Evolutionary conservation across 2,113 vertebrate genomes (phyloP), one percentile per base, ranked within the genome.

Genomic region (Rutilus rutilus): DNA sequence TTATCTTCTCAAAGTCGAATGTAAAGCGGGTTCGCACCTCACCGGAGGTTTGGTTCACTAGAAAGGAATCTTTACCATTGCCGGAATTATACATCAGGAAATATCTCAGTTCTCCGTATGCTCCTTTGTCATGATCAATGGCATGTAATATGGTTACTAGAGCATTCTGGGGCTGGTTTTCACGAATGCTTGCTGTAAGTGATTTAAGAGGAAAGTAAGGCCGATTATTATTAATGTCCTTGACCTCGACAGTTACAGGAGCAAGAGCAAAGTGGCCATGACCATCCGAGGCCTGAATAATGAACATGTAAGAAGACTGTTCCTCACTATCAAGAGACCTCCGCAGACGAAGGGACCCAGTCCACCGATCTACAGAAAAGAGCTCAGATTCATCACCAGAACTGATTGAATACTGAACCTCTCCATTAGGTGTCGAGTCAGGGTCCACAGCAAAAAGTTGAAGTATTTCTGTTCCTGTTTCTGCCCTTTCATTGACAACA

Each of bases 1-100:
- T 97, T 47, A 94, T 90, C 85, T 96, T 96, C 88, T 99, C 98
- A 0, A 96, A 99, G 92, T 99, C 98, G 33, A 99, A 97, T 39
- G 95, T 90, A 11, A 94, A 90, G n/a, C 93, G 94, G 4, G 97
- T 95, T 71, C 94, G 92, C 69, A 99, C 91, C 90, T 97, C 97
- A 14, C 98, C 98, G 0, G 97, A 96, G 57, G 91, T 95, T 75
- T 95, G 90, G 86, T 99, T 97, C 62, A 99, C 77, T 0, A 90
- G 30, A 14, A 99, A 99, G 77, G 92, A 93, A 0, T 96, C 95
- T 87, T 88, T 94, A 47, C 93, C 94, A 0, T 86, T 90, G 0
- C 91, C 94, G 0, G 86, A 62, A 0, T 92, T 87, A 1, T 95
- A 94, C 42, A 94, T 90, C 27, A 95, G 94, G 7, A 87, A 86